A percentile compares a stretch with the other conserved stretches of the same genome.
These are phyloP conservation scores for Sesamia inferens DNA, from an alignment of 2,888 invertebrate genomes.

Conservation along the genomic window DNA sequence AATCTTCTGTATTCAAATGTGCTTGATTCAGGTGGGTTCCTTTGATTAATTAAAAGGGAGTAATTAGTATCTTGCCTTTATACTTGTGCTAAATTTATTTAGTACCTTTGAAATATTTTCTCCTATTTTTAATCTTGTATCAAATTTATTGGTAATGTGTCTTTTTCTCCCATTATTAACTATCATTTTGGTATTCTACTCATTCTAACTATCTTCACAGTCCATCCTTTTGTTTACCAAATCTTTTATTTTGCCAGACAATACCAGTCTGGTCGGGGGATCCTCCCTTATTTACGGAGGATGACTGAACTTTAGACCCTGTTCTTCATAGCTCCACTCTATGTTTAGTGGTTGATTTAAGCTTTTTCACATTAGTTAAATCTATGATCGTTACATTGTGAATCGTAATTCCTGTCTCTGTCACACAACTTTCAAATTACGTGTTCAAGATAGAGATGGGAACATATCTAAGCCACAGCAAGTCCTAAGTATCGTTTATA, in stretches of 20 bases:
- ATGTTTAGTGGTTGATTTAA: neutral
- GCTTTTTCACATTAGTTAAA: neutral
- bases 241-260: too few species aligned
- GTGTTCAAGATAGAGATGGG: neutral
- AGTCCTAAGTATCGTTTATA: neutral
- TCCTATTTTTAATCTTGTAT: too few species aligned
- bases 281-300: too few species aligned
- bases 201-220: neutral
- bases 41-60: neutral
- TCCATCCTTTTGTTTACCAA: neutral
- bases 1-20: conserved; percentile 43
- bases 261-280: too few species aligned
- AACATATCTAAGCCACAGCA: neutral
- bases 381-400: neutral
- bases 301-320: too few species aligned
- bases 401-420: neutral
- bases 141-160: too few species aligned
- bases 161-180: neutral
- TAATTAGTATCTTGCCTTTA: neutral
- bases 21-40: conserved; percentile 46
- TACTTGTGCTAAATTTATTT: neutral
- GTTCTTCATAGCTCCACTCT: too few species aligned
- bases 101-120: neutral
- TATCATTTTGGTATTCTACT: neutral
- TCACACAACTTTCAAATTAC: neutral